Conservation (phyloP, 1,140 invertebrate genomes). For the Drosophila persimilis region DNA sequence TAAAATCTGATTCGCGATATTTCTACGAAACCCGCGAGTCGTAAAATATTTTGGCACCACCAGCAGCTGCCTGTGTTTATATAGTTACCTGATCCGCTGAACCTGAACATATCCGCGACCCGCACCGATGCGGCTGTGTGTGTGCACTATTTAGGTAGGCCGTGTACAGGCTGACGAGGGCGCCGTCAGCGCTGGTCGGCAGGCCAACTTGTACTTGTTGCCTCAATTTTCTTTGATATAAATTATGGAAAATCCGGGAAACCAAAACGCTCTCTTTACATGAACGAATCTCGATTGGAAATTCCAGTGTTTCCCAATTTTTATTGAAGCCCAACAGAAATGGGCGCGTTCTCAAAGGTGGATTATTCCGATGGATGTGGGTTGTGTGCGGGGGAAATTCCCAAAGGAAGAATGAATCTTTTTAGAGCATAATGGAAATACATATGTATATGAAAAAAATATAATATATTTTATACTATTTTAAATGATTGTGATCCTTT, state of each 20-base stretch:
- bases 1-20: constrained; percentile 72
- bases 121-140: constrained; percentile 22
- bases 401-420: constrained; percentile 2
- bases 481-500: too few species aligned
- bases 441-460: too few species aligned
- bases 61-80: constrained; percentile 42
- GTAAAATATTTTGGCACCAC: constrained; percentile 55
- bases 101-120: too few species aligned
- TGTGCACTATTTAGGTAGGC: constrained; percentile 70
- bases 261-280: constrained; percentile 30
- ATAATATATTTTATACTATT: too few species aligned
- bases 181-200: constrained; percentile 9
- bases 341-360: constrained; percentile 43
- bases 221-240: constrained; percentile 72
- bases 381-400: constrained; percentile 14
- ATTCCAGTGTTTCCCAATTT: constrained; percentile 55
- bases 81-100: constrained; percentile 23
- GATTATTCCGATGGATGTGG: constrained; percentile 29
- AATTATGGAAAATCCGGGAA: constrained; percentile 74
- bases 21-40: constrained; percentile 55
- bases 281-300: constrained; percentile 66
- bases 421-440: too few species aligned
- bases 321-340: constrained; percentile 48
- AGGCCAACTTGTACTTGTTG: constrained; percentile 55
- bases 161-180: constrained; percentile 28